Conservation (phyloP, 2,888 invertebrate species). For the Phragmatobia fuliginosa region DNA sequence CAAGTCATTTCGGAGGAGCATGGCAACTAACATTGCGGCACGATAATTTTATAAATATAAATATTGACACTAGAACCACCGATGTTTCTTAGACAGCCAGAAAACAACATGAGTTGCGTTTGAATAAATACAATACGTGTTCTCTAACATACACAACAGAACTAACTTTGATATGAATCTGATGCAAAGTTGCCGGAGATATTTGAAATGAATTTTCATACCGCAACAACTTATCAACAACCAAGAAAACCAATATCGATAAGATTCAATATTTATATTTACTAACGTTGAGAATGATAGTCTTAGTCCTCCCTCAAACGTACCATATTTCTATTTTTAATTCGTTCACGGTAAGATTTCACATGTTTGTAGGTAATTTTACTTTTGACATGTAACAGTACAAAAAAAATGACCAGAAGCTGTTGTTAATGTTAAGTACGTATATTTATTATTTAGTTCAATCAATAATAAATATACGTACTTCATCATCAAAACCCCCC, state of each 20-base stretch:
- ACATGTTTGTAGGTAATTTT: neutral
- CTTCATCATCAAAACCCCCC: no score
- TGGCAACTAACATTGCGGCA: no score
- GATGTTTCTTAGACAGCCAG: neutral
- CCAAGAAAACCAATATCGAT: constrained; percentile 63
- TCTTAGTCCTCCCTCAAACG: constrained; percentile 21
- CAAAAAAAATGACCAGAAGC: no score
- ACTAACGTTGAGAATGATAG: constrained; percentile 56
- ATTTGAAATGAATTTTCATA: constrained; percentile 52
- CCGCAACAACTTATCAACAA: constrained; percentile 36
- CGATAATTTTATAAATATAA: no score
- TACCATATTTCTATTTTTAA: constrained; percentile 2
- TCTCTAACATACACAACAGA: constrained; percentile 31
- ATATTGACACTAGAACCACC: neutral
- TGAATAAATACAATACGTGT: neutral
- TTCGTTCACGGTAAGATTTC: neutral
- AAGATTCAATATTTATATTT: constrained; percentile 66
- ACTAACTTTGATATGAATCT: constrained; percentile 38
- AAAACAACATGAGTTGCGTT: constrained; percentile 20
- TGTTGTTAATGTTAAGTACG: no score
- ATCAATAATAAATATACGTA: no score
- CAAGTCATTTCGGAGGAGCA: no score
- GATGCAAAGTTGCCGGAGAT: constrained; percentile 45
- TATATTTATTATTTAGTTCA: no score
- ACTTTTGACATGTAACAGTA: neutral